Percentiles rank a stretch among this genome's conserved stretches.
phyloP scores from a whole-genome alignment of 2,113 vertebrate species.

The Phycodurus eques region DNA sequence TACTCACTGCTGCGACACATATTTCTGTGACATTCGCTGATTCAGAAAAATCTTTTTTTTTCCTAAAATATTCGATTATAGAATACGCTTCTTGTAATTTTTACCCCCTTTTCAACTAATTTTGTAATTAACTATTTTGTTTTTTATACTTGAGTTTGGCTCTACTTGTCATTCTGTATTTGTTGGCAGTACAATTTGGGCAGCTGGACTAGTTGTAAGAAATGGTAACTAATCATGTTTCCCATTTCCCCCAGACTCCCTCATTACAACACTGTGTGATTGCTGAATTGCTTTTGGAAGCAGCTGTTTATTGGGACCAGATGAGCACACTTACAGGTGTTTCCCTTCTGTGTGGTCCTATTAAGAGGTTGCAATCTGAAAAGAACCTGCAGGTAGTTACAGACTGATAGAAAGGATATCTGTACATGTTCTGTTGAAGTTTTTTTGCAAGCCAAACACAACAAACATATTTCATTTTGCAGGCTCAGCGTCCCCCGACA shows the following conservation, averaged over 20 bases:
- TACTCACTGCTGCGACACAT: too few species aligned
- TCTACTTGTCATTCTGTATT: not conserved
- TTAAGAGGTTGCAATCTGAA: conserved; percentile 61
- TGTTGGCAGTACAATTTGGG: conserved; percentile 61
- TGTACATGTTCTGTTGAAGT: conserved; percentile 17
- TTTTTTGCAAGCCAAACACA: conserved; percentile 30
- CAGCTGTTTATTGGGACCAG: conserved; percentile 46
- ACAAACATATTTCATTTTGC: conserved; percentile 51
- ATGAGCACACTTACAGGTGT: conserved; percentile 26
- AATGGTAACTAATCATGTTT: conserved; percentile 56
- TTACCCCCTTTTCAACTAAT: not conserved
- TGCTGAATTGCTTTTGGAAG: conserved; percentile 64
- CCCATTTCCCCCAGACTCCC: conserved; percentile 43
- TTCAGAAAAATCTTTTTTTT: too few species aligned
- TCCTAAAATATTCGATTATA: too few species aligned
- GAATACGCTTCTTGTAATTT: too few species aligned
- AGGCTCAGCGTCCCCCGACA: conserved; percentile 52
- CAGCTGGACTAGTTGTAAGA: conserved; percentile 47
- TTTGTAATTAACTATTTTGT: not conserved
- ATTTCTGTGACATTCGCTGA: too few species aligned
- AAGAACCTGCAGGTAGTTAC: conserved; percentile 59
- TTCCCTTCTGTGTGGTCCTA: conserved; percentile 47
- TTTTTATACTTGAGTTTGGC: not conserved
- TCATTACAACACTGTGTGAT: conserved; percentile 57
- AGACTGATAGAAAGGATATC: conserved; percentile 28